Evolutionary conservation across 2,797 vertebrate species (phyloP).

Genomic region (Bufotes viridis): DNA sequence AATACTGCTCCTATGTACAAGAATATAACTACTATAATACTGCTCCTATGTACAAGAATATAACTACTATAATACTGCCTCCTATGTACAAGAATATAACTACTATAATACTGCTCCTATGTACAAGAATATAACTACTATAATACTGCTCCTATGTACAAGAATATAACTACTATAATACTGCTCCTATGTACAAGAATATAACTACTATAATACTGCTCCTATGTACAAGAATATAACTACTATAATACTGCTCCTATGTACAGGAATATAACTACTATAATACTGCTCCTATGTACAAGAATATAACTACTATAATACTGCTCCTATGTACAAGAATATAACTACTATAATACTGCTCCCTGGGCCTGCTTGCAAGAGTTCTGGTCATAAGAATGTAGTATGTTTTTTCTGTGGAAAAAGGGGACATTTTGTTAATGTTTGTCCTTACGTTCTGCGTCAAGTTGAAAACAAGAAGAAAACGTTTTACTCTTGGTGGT

Average conservation of each 20-base stretch:
- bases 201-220: conserved; percentile 5
- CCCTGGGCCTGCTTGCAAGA: too few relatives aligned
- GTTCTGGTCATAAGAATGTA: too few relatives aligned
- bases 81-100: background rate
- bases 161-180: conserved; percentile 12
- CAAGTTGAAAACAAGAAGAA: too few relatives aligned
- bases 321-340: conserved; percentile 1
- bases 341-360: conserved; percentile 5
- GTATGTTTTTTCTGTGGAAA: too few relatives aligned
- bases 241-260: too few relatives aligned
- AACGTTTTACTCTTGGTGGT: too few relatives aligned
- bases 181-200: conserved; percentile 2
- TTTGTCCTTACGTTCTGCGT: too few relatives aligned
- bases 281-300: background rate
- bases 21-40: conserved; percentile 17
- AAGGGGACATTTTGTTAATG: too few relatives aligned
- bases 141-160: background rate
- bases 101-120: background rate
- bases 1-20: conserved; percentile 2
- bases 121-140: background rate
- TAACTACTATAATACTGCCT: background rate
- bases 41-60: background rate
- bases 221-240: too few relatives aligned
- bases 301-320: conserved; percentile 2
- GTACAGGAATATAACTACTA: background rate